Percentiles rank a stretch among this genome's conserved stretches.
Conservation (phyloP, 1,140 invertebrate genomes). For the Lanistes nyassanus region DNA sequence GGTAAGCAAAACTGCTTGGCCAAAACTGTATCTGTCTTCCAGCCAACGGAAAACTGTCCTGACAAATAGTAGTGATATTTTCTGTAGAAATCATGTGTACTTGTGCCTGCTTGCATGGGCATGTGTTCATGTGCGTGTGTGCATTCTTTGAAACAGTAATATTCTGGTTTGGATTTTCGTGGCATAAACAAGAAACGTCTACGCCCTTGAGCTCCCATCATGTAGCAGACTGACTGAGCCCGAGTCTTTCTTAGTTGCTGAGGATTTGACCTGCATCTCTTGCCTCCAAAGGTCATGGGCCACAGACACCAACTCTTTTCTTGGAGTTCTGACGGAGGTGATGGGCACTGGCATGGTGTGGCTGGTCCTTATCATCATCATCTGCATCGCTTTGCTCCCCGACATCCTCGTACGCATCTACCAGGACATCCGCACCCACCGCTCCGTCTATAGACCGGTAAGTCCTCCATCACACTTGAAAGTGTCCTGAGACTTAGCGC, state of each 20-base stretch:
- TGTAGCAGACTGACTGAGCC: neutral
- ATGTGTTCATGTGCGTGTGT: no score
- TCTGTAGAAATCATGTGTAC: no score
- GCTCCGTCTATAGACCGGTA: slow-evolving; percentile 25
- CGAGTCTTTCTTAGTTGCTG: neutral
- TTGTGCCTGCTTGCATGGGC: no score
- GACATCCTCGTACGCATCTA: slow-evolving; percentile 66
- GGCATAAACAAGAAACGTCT: neutral
- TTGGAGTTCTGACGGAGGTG: slow-evolving; percentile 73
- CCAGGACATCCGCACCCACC: slow-evolving; percentile 37
- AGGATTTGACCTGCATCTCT: neutral
- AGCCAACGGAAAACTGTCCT: neutral
- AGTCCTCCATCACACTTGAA: neutral
- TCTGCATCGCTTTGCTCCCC: slow-evolving; percentile 73
- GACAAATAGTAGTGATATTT: no score
- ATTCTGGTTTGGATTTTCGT: no score
- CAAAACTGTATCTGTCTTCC: neutral
- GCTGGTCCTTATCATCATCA: slow-evolving; percentile 71
- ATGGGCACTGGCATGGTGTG: slow-evolving; percentile 72
- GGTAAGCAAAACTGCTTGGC: slow-evolving; percentile 22
- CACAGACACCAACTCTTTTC: slow-evolving; percentile 66
- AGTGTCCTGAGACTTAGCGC: no score
- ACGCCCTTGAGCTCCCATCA: neutral
- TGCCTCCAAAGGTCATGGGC: slow-evolving; percentile 50
- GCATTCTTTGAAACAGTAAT: no score